Percentiles rank a stretch among this genome's conserved stretches.
phyloP scores from a whole-genome alignment of 2,888 invertebrate species.

The Tipula vernalis region DNA sequence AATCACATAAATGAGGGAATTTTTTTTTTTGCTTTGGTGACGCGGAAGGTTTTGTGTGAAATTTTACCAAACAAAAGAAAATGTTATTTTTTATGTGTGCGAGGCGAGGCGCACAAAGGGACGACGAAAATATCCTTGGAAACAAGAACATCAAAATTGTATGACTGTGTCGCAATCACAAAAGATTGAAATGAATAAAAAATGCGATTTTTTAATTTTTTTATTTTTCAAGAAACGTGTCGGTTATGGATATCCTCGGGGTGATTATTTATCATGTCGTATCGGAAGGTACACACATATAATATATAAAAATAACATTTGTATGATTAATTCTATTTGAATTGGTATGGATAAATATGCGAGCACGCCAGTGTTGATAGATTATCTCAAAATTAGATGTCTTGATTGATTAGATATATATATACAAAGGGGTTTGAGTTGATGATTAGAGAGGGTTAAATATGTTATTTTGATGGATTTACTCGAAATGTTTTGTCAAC shows the following conservation, averaged over 20 bases:
- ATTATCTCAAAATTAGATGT: background rate
- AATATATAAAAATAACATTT: background rate
- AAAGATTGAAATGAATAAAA: background rate
- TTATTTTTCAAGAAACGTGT: background rate
- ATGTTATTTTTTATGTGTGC: background rate
- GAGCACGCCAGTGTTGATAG: background rate
- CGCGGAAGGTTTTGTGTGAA: constrained; percentile 4
- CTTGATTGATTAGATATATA: background rate
- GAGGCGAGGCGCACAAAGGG: background rate
- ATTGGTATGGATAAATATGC: background rate
- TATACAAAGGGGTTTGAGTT: background rate
- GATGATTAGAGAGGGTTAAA: background rate
- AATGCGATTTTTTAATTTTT: no score
- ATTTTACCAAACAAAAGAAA: background rate
- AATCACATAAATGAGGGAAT: background rate
- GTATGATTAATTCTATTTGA: background rate
- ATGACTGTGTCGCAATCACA: background rate
- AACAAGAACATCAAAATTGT: background rate
- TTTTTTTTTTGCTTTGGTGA: background rate
- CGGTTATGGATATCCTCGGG: background rate
- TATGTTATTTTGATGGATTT: background rate
- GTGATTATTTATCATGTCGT: background rate
- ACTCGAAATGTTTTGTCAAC: background rate
- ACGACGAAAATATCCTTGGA: background rate
- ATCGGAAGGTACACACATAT: background rate